phyloP scores from a whole-genome alignment of 2,113 vertebrate species.

The Kryptolebias marmoratus region DNA sequence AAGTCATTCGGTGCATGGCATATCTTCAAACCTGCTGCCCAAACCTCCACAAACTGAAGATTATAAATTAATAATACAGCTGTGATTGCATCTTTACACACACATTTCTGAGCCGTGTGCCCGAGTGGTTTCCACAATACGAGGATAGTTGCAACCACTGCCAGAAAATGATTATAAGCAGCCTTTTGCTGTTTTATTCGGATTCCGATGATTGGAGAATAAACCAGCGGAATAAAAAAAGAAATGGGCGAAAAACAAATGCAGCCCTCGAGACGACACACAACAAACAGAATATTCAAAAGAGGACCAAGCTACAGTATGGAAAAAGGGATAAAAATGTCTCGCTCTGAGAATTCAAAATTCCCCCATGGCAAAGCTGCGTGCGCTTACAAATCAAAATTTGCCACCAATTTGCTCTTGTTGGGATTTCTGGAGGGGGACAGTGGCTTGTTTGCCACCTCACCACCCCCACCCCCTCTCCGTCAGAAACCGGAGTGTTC shows the following conservation, averaged over 20 bases:
- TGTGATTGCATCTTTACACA: not conserved
- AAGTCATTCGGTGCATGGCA: not conserved
- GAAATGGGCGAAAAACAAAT: conserved; percentile 56
- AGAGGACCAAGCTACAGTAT: conserved; percentile 38
- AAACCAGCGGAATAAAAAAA: conserved; percentile 46
- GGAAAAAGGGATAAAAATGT: conserved; percentile 55
- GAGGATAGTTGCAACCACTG: conserved; percentile 57
- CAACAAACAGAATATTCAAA: conserved; percentile 71
- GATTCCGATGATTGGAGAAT: conserved; percentile 45
- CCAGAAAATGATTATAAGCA: conserved; percentile 63
- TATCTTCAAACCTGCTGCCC: not conserved
- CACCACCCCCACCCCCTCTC: not conserved
- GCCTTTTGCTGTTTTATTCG: conserved; percentile 59
- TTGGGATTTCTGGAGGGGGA: conserved; percentile 56
- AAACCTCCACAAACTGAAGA: not conserved
- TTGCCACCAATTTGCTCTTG: conserved; percentile 65
- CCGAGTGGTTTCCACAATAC: conserved; percentile 48
- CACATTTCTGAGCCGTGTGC: conserved; percentile 22
- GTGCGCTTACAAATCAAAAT: conserved; percentile 66
- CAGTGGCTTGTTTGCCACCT: conserved; percentile 43
- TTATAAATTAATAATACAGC: not conserved
- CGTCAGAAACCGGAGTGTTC: conserved; percentile 36
- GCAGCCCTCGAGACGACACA: conserved; percentile 49
- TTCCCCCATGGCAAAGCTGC: conserved; percentile 59
- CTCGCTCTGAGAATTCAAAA: conserved; percentile 63